Conservation (phyloP, 2,113 vertebrate species). For the Pampusana beccarii region DNA sequence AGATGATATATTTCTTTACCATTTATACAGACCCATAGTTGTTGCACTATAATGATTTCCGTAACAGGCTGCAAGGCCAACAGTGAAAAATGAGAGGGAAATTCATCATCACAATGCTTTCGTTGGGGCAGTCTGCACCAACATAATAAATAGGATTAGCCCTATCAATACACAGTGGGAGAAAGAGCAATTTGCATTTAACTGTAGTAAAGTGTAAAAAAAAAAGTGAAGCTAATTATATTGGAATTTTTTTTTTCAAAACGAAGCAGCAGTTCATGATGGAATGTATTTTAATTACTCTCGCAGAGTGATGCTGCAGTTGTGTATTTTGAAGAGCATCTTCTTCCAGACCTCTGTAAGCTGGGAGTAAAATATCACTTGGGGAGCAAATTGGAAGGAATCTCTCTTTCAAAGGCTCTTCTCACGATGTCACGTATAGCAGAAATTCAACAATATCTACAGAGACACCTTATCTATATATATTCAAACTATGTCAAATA, state of each 20-base stretch:
- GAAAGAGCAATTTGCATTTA: background rate
- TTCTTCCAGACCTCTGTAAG: background rate
- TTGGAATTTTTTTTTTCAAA: background rate
- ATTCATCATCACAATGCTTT: background rate
- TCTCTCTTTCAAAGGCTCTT: background rate
- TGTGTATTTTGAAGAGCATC: background rate
- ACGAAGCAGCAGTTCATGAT: background rate
- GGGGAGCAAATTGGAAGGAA: background rate
- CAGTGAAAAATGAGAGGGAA: background rate
- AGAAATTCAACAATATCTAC: background rate
- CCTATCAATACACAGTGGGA: fast-evolving
- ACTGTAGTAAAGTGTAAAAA: background rate
- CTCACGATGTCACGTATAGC: fast-evolving
- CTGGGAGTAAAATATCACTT: background rate
- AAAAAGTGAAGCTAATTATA: background rate
- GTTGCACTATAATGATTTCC: background rate
- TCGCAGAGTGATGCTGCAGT: fast-evolving
- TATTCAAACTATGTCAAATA: background rate
- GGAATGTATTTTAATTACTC: background rate
- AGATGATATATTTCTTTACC: background rate
- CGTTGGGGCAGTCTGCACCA: fast-evolving
- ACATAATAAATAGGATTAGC: background rate
- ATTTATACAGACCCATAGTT: background rate
- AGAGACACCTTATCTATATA: background rate
- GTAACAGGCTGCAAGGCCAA: background rate